Base-by-base conservation (phyloP, 2,888 invertebrate genomes). In the Tenthredo amoena region DNA sequence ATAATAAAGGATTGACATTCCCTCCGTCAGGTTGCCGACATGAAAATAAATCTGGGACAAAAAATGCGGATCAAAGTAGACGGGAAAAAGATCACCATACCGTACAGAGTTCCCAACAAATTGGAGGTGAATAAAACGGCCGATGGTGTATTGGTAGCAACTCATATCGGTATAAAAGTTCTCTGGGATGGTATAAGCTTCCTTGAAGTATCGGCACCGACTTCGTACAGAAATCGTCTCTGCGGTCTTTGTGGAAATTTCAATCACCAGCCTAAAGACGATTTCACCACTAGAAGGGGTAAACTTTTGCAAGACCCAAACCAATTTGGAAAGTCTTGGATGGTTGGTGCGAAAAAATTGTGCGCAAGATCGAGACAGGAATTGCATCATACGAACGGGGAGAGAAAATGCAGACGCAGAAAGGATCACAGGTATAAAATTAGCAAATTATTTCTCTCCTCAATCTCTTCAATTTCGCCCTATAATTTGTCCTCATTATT, bases 211-310 rank as follows among this genome's bases (percentile, higher is more conserved):
- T 95, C 95, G 0, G 97, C 98, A 18, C 97, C 98, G 5, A 96
- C 95, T 86, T 94, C 94, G 84, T 98, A 96, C 94, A 97, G 96
- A 93, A 96, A 95, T 85, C 96, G 96, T 90, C 93, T 98, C 86
- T 99, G 99, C 92, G 99, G 99, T 18, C 94, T 99, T 26, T 99
- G 99, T 92, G 99, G 99, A 0, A 99, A 99, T 93, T 99, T 97
- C 94, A 99, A 99, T 94, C 96, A 97, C 74, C 95, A 97, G 87
- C 96, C 96, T 3, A 95, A 97, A 88, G 99, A 99, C 93, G 99
- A 99, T 94, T 96, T 98, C 91, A 96, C 94, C 88, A 96, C 96
- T 81, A 95, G 96, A 83, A 95, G 95, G 88, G 97, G 97, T 12
- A 94, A 95, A 77, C 94, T 96, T 77, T 95, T 97, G 86, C 95